These are phyloP conservation scores for Petromus typicus DNA, from an alignment of 2,113 vertebrate species.

Conservation along the genomic window DNA sequence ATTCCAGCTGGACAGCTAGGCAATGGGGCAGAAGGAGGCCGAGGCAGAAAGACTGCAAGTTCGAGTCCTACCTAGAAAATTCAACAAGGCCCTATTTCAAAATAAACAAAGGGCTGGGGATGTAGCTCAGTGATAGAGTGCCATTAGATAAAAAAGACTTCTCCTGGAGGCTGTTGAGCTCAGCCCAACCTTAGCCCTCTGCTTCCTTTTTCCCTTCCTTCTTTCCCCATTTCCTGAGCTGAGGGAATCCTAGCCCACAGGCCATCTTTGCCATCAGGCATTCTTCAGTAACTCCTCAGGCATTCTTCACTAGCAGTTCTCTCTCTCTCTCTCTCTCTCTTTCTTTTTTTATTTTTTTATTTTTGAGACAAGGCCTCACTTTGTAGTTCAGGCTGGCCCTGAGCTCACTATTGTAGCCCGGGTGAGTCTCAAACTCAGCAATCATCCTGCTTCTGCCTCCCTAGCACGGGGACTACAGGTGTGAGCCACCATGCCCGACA, in stretches of 20 bases:
- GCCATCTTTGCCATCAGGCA: not conserved
- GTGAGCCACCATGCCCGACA: too few species aligned
- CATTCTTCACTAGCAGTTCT: not conserved
- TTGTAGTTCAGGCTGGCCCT: too few species aligned
- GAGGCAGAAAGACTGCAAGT: not conserved
- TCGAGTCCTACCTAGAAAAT: not conserved
- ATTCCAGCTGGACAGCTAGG: not conserved
- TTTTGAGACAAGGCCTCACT: too few species aligned
- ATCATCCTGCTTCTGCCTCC: too few species aligned
- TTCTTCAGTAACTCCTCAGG: not conserved
- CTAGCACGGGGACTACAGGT: too few species aligned
- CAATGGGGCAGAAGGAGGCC: not conserved
- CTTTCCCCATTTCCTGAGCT: not conserved
- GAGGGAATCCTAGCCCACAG: conserved; percentile 1
- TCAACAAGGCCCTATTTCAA: not conserved
- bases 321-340: too few species aligned
- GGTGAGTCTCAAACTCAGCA: too few species aligned
- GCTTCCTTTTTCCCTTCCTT: not conserved
- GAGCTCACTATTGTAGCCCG: too few species aligned
- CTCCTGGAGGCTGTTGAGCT: not conserved
- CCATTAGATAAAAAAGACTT: not conserved
- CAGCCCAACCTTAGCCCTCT: not conserved
- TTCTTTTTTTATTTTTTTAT: too few species aligned
- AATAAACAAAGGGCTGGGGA: not conserved
- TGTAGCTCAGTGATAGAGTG: not conserved